A percentile compares a stretch with the other conserved stretches of the same genome.
Evolutionary conservation across 2,888 invertebrate species (phyloP).

Genomic region (Iselma pallidipennis): DNA sequence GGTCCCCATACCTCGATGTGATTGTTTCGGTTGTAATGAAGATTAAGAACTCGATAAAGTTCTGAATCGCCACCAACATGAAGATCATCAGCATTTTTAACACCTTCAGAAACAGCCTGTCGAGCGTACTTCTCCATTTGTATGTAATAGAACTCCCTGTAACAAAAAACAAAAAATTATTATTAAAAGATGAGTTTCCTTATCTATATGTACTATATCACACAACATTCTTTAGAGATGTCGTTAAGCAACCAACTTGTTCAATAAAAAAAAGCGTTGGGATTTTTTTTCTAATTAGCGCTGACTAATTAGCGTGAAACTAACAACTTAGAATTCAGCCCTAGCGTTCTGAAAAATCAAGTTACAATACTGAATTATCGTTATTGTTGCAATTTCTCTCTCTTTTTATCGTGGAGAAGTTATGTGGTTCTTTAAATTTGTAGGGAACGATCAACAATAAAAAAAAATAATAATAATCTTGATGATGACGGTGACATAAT

Average conservation of each 20-base stretch:
- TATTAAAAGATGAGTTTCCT: no score
- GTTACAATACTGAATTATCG: conserved; percentile 37
- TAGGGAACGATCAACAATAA: background rate
- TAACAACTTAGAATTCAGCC: conserved; percentile 15
- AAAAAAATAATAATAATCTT: background rate
- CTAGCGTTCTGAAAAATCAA: conserved; percentile 10
- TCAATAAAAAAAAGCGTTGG: background rate
- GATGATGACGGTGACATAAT: background rate
- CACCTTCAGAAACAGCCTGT: conserved; percentile 96
- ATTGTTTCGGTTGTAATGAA: conserved; percentile 98
- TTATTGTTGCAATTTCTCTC: conserved; percentile 13
- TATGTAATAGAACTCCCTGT: conserved; percentile 99
- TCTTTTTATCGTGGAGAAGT: background rate
- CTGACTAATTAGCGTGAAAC: conserved; percentile 23
- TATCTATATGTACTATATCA: background rate
- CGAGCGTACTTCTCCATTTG: conserved; percentile 99
- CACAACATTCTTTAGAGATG: background rate
- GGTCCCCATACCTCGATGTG: conserved; percentile 87
- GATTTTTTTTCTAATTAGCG: conserved; percentile 20
- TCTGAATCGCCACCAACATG: conserved; percentile 95
- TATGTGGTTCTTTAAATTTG: background rate
- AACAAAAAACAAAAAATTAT: conserved; percentile 46
- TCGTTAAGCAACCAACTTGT: background rate
- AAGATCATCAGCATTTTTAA: conserved; percentile 90
- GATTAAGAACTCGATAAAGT: conserved; percentile 95